Base-by-base conservation (phyloP, 2,888 invertebrate species). In the Chironomus riparius region DNA sequence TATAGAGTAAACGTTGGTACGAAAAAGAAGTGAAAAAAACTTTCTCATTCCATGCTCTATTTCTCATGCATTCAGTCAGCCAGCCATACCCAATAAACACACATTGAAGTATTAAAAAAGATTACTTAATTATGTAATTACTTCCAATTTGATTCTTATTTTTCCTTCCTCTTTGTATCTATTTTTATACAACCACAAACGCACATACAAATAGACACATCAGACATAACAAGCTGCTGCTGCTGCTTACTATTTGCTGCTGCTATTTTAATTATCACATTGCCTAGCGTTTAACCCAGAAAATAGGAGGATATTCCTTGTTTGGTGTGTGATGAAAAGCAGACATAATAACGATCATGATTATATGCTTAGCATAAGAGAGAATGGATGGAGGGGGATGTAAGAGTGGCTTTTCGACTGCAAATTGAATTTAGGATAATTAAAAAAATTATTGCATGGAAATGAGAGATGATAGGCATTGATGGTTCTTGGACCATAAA, bases 111-210 rank as follows among this genome's bases (percentile, higher is more conserved):
- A 15, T 7, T 56, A 15, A n/a, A 56, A 12, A 62, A 72, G 62
- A 61, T 72, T 72, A 72, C 61, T 62, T 62, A 72, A 72, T 72
- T 72, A 72, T 15, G 61, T 61, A 72, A 72, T 72, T 72, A 72
- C 61, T 62, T 61, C 38, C 72, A 72, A 61, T 72, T 72, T 47
- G 56, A 72, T 62, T 22, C n/a, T 61, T n/a, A 61, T 50, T 71
- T 50, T 65, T 65, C 65, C 21, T 65, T 50, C 50, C 50, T 22
- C 10, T 24, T 24, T 24, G 21, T 24, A 24, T 24, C 65, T 65
- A 18, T 56, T 38, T 38, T 38, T 10, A 38, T 38, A 1, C 38
- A 38, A 7, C 38, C 18, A 6, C 3, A 56, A 56, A 18, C 56
- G 18, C n/a, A 15, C 56, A 56, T 56, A 38, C 38, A 10, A 10